These are phyloP conservation scores for Zygothrica quintamaculata DNA, from an alignment of 2,888 invertebrate genomes.

Conservation along the genomic window DNA sequence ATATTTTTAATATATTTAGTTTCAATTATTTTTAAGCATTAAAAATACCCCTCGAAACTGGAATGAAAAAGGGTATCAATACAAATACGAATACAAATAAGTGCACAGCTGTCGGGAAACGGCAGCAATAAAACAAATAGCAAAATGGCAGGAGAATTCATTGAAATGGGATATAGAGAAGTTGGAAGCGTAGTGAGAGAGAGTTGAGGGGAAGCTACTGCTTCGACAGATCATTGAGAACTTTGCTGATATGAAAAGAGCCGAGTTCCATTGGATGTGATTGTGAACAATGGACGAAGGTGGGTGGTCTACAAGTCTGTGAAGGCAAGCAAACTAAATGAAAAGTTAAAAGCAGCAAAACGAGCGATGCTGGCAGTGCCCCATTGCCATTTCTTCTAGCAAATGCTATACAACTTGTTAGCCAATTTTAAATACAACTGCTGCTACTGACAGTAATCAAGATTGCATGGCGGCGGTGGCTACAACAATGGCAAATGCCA, in stretches of 20 bases:
- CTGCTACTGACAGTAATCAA: conserved; percentile 81
- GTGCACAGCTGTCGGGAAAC: conserved; percentile 23
- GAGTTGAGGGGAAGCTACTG: conserved; percentile 7
- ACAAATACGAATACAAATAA: conserved; percentile 5
- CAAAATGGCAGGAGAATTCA: conserved; percentile 30
- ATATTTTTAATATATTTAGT: too few species aligned
- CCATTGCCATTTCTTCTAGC: conserved; percentile 50
- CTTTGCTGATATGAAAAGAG: conserved; percentile 42
- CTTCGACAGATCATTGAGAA: conserved; percentile 40
- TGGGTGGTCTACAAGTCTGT: not conserved
- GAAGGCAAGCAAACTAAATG: conserved; percentile 55
- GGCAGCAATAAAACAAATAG: conserved; percentile 32
- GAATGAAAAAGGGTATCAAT: conserved; percentile 9
- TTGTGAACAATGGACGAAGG: conserved; percentile 16
- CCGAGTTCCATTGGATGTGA: conserved; percentile 19
- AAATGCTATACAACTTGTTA: conserved; percentile 69
- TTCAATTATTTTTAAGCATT: not conserved
- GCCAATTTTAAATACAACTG: conserved; percentile 78
- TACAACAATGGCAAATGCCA: conserved; percentile 76
- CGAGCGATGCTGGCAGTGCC: conserved; percentile 23
- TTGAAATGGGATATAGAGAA: conserved; percentile 8
- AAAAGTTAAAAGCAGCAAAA: conserved; percentile 61
- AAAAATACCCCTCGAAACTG: not conserved
- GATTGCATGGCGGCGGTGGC: conserved; percentile 70
- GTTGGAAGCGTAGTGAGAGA: not conserved